Evolutionary conservation across 2,113 vertebrate species (phyloP).

Genomic region (Canis aureus): DNA sequence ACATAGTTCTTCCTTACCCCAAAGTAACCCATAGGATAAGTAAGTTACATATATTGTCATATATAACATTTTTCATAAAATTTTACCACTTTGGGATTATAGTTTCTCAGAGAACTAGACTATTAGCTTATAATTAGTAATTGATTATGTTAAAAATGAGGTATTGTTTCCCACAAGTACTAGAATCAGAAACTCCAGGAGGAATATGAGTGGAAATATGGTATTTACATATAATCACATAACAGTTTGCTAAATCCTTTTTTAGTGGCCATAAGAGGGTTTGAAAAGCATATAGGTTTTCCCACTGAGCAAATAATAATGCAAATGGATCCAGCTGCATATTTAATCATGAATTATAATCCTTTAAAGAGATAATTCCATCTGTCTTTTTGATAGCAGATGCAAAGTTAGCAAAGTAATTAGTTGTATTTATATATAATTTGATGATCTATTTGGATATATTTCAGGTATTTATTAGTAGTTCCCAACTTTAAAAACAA

Average conservation of each 20-base stretch:
- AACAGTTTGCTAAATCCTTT: slow-evolving; percentile 80
- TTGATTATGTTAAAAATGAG: slow-evolving; percentile 56
- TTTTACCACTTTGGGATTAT: neutral
- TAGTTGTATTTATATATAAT: slow-evolving; percentile 31
- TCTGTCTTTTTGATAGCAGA: slow-evolving; percentile 44
- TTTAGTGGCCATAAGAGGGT: slow-evolving; percentile 75
- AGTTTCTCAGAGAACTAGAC: neutral
- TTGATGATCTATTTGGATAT: neutral
- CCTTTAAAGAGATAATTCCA: slow-evolving; percentile 73
- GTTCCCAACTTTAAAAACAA: neutral
- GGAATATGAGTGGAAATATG: slow-evolving; percentile 78
- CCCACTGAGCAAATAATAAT: slow-evolving; percentile 75
- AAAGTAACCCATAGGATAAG: neutral
- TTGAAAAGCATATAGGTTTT: slow-evolving; percentile 78
- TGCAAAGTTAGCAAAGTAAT: slow-evolving; percentile 52
- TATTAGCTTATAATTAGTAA: slow-evolving; percentile 44
- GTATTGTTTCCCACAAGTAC: slow-evolving; percentile 46
- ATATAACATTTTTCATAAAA: neutral
- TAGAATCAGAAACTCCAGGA: slow-evolving; percentile 75
- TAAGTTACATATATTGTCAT: neutral
- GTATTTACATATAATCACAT: slow-evolving; percentile 84
- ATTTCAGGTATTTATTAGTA: slow-evolving; percentile 7
- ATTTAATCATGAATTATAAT: slow-evolving; percentile 85
- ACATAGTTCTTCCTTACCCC: neutral
- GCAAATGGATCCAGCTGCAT: slow-evolving; percentile 81